A percentile compares a stretch with the other conserved stretches of the same genome.
These are phyloP conservation scores for Hyla sarda DNA, from an alignment of 2,113 vertebrate species.

Conservation along the genomic window DNA sequence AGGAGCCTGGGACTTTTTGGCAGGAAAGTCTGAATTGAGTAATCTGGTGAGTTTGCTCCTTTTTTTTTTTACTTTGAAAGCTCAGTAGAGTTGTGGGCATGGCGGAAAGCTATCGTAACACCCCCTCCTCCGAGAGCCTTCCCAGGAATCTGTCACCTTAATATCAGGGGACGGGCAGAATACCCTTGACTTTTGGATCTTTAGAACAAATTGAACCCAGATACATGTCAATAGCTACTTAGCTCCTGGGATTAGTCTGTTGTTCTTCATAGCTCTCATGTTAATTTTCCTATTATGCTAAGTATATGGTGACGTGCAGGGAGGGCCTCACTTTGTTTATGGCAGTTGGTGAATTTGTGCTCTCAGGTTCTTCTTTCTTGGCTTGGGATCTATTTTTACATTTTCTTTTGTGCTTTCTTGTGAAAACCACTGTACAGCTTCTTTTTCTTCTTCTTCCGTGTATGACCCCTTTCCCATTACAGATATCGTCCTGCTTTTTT, in stretches of 20 bases:
- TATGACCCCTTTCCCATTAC: no score
- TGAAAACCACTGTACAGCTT: not conserved
- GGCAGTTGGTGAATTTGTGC: not conserved
- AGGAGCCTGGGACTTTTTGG: not conserved
- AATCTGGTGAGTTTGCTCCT: not conserved
- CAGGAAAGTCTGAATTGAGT: slow-evolving; percentile 10
- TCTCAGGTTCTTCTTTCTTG: not conserved
- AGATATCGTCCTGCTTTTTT: no score
- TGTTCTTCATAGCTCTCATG: no score
- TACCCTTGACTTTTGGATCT: not conserved
- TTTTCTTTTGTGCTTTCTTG: not conserved
- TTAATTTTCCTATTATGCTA: not conserved
- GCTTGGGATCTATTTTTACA: not conserved
- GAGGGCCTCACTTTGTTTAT: not conserved
- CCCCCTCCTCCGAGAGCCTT: not conserved
- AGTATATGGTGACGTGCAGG: not conserved
- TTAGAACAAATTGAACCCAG: not conserved
- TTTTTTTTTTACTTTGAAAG: not conserved
- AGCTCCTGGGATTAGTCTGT: not conserved
- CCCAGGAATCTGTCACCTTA: not conserved
- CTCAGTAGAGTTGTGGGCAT: not conserved
- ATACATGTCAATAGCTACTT: not conserved
- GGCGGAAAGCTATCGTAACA: not conserved
- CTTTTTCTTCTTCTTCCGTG: no score
- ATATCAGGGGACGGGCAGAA: not conserved